These are phyloP conservation scores for Drosophila monieri DNA, from an alignment of 2,888 invertebrate species.

Conservation along the genomic window DNA sequence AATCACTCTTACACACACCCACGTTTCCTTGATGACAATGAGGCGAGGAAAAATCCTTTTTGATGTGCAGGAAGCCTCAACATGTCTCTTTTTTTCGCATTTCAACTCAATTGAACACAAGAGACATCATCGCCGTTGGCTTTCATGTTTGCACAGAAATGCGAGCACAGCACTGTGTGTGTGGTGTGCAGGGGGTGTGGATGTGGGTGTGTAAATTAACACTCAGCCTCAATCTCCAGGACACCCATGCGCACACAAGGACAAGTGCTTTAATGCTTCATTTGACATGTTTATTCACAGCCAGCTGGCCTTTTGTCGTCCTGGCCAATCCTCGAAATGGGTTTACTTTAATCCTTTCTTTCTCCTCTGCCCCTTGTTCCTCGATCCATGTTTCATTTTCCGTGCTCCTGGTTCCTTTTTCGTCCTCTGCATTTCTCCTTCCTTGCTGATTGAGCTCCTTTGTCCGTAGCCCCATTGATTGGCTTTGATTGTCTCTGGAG, in stretches of 20 bases:
- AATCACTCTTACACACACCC: constrained; percentile 11
- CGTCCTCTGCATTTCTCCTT: constrained; percentile 41
- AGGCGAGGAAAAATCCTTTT: constrained; percentile 48
- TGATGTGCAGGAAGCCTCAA: constrained; percentile 72
- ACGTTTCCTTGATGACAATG: constrained; percentile 8
- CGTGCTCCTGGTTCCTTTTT: constrained; percentile 10
- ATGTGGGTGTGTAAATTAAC: constrained; percentile 56
- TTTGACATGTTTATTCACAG: constrained; percentile 80
- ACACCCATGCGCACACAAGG: constrained; percentile 44
- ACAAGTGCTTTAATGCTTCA: constrained; percentile 82
- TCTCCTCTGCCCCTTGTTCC: neutral
- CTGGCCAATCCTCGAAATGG: constrained; percentile 70
- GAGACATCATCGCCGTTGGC: constrained; percentile 47
- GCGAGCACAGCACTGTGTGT: constrained; percentile 46
- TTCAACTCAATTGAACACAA: constrained; percentile 74
- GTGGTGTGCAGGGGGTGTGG: constrained; percentile 14
- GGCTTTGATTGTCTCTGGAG: constrained; percentile 68
- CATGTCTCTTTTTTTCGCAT: constrained; percentile 61
- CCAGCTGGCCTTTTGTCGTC: constrained; percentile 74
- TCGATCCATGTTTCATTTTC: constrained; percentile 1
- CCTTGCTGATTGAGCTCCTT: constrained; percentile 65
- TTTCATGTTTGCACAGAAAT: constrained; percentile 72
- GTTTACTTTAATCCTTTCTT: constrained; percentile 80
- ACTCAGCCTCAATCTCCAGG: constrained; percentile 34
- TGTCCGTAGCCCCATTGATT: constrained; percentile 67